A percentile compares a stretch with the other conserved stretches of the same genome.
phyloP scores from a whole-genome alignment of 2,113 vertebrate species.

The Emydocephalus ijimae region DNA sequence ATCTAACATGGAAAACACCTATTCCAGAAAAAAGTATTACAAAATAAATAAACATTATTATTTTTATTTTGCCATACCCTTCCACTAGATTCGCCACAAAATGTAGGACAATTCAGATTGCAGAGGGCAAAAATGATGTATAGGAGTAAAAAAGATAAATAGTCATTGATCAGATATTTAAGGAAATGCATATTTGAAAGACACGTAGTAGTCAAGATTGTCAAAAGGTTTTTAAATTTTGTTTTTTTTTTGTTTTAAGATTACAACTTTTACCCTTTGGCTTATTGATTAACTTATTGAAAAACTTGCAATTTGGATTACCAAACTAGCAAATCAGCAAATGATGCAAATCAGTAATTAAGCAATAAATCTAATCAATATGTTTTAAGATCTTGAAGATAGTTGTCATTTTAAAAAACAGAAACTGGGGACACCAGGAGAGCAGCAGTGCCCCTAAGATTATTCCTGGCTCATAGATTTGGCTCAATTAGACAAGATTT shows the following conservation, averaged over 20 bases:
- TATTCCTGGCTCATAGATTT: conserved; percentile 31
- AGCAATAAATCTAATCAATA: conserved; percentile 40
- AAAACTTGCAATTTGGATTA: conserved; percentile 9
- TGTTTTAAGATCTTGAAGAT: conserved; percentile 34
- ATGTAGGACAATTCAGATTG: conserved; percentile 65
- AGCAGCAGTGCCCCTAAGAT: conserved; percentile 24
- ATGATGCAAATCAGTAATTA: conserved; percentile 29
- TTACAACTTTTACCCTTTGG: conserved; percentile 6
- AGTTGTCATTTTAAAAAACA: conserved; percentile 53
- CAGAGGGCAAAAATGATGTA: conserved; percentile 47
- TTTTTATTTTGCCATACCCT: conserved; percentile 32
- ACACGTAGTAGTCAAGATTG: conserved; percentile 37
- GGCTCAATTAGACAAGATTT: conserved; percentile 5
- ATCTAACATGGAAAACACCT: conserved; percentile 10
- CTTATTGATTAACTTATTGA: background rate
- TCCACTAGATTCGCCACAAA: conserved; percentile 55
- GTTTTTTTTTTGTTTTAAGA: background rate
- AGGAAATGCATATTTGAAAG: conserved; percentile 49
- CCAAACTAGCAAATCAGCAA: conserved; percentile 51
- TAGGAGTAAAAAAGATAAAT: conserved; percentile 48
- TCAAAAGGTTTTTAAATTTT: background rate
- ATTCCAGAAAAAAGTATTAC: conserved; percentile 18
- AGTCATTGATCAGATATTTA: conserved; percentile 64
- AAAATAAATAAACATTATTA: background rate
- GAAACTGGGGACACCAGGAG: conserved; percentile 32